Evolutionary conservation across 64 coral and sea anemone species (phyloP), one percentile per base, ranked within the genome.

Genomic region (Porites lutea): DNA sequence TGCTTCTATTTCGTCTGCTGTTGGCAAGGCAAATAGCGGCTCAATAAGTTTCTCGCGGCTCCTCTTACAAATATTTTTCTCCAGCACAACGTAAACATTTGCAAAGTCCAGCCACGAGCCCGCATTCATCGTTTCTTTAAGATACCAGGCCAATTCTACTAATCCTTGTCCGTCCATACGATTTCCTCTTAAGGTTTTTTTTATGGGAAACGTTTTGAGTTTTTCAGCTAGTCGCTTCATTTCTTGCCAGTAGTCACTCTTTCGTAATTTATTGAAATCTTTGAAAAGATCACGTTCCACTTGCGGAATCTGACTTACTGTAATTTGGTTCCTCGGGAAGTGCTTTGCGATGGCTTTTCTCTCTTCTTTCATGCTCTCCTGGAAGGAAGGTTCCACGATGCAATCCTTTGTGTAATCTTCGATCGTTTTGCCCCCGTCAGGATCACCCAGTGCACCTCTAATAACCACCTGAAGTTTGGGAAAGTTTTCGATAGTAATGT

Each of bases 51-150:
- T 54, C 5, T 61, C 71, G 73, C 86, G 90, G 8, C 48, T 72
- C 8, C 81, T 47, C 12, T 37, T 64, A 67, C 93, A 95, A 50
- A 95, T 62, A 59, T 86, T 58, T 22, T 77, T 78, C 53, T 95
- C 93, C 50, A 95, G 59, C 50, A 75, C 83, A 13, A 54, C 12
- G 64, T 90, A 95, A 1, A 62, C 81, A 55, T 85, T 82, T 2
- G 71, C 53, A 50, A 95, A 85, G 4, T 86, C 72, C 45, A 90
- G 55, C 88, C 88, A 90, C 22, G 75, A 67, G 50, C 80, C 70
- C 11, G 53, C 45, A 49, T 90, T 90, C 88, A 90, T 90, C 22
- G 49, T 60, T 8, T 57, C 51, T 44, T 55, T 18, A 5, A 90
- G 77, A 27, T 77, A 53, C 13, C 55, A 81, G 11, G 67, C 63